Evolutionary conservation across 2,113 vertebrate species (phyloP), one percentile per base, ranked within the genome.

Genomic region (Ovis canadensis): DNA sequence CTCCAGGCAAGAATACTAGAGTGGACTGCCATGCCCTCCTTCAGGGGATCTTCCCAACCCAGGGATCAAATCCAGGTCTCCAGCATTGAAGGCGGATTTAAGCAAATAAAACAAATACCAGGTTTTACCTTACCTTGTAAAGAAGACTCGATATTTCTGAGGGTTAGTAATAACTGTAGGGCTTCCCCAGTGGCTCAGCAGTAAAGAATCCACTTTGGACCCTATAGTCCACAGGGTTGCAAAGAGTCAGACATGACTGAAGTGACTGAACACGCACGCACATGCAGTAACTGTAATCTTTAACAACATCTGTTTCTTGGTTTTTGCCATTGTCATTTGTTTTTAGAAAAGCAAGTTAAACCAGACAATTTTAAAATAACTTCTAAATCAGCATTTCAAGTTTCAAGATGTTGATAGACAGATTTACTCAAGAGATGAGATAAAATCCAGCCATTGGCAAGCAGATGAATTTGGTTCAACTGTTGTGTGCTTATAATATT

Each of bases 261-360:
- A 23, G 9, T 71, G n/a, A 12, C 67, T 71, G 67, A 40, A 40
- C 67, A 23, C 0, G n/a, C 67, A 40, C 0, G 5, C 67, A 71
- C 67, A 40, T 40, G n/a, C 10, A 71, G 3, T 13, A 71, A 71
- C 40, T 87, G 10, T 81, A 78, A 82, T 94, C 71, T 71, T 94
- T 86, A 81, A 59, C 40, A 60, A 13, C 91, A 40, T 91, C 33
- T 87, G 21, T 31, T 50, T 87, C 48, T 83, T 92, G n/a, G 27
- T 11, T 77, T 82, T 83, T 82, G n/a, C 60, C 40, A 1, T 55
- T 85, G 83, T 67, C 52, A n/a, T 19, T 19, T 85, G 29, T 52
- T 95, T 87, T 86, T 36, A 77, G 67, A 78, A 17, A 82, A 88
- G 77, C 48, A 90, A 86, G 36, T 43, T 86, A 86, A 92, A 86